Evolutionary conservation across 1,140 invertebrate species (phyloP).

Genomic region (Coptotermes formosanus): DNA sequence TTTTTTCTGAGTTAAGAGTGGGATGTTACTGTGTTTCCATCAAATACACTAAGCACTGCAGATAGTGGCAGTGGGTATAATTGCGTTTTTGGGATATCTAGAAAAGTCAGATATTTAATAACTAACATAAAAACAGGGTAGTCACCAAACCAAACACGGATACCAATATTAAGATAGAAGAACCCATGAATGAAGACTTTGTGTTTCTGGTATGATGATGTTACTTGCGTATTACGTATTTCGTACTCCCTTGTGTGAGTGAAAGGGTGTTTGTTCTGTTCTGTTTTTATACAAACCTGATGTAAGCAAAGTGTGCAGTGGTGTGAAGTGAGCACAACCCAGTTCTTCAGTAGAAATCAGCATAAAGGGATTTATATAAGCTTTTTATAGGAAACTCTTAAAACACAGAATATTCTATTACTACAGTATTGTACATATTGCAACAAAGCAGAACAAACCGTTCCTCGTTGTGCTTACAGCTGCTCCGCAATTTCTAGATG

Average conservation of each 20-base stretch:
- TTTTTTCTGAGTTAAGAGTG: neutral
- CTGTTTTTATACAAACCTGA: slow-evolving; percentile 29
- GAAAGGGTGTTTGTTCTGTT: slow-evolving; percentile 17
- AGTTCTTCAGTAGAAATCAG: neutral
- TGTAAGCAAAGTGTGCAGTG: slow-evolving; percentile 23
- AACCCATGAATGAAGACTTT: neutral
- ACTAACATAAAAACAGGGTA: slow-evolving; percentile 31
- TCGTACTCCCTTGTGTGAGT: slow-evolving; percentile 15
- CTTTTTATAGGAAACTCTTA: slow-evolving; percentile 28
- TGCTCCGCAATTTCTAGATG: slow-evolving; percentile 27
- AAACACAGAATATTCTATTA: neutral
- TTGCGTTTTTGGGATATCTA: neutral
- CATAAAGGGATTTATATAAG: neutral
- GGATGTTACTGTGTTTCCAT: neutral
- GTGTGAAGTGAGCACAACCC: neutral
- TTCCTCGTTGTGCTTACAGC: slow-evolving; percentile 33
- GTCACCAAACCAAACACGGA: slow-evolving; percentile 30
- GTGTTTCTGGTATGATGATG: slow-evolving; percentile 22
- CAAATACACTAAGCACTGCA: neutral
- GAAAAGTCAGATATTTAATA: neutral
- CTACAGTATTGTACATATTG: slow-evolving; percentile 31
- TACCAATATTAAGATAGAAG: slow-evolving; percentile 4
- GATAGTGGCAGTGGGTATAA: neutral
- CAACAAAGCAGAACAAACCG: slow-evolving; percentile 22
- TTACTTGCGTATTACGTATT: slow-evolving; percentile 21